Base-by-base conservation (phyloP, 2,113 vertebrate species). In the Toxostoma redivivum region DNA sequence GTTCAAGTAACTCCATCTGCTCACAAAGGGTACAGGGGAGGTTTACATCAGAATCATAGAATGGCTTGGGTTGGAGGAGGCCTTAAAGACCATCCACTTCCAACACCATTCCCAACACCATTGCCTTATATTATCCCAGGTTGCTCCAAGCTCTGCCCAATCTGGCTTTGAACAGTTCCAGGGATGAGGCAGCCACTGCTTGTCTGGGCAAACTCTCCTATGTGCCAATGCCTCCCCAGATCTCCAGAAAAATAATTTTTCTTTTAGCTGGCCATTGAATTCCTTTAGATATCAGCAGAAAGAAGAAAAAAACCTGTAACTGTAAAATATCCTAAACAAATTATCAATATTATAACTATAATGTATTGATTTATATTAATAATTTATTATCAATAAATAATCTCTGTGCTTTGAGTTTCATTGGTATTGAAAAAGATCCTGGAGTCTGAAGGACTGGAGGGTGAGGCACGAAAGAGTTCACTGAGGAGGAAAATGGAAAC, bases 1-100 rank as follows among this genome's bases (percentile, higher is more conserved):
- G 8, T 30, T 10, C 2, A 3, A 22, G 27, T 2, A 0, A 0
- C 9, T 74, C 15, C 12, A 3, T 19, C 19, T 58, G 16, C 42
- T 74, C 61, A 47, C 33, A 37, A 37, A 53, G 5, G 14, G 8
- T 4, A 4, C 10, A 6, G 11, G 6, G 10, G 20, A 33, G 5
- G 9, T 69, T 70, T 38, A 42, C 44, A 65, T 28, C 30, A 60
- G 33, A 58, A 14, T 47, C 11, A 47, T 0, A 33, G 35, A 42
- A 28, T 19, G 22, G 19, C 12, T 76, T 69, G 40, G 1, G 14
- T 60, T 76, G 61, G 20, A 47, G 35, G 6, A 17, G 9, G 13
- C 11, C 11, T 27, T 31, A 9, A 47, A 82, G 11, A 51, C 10
- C 24, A 25, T 10, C 14, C 38, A 2, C 24, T 54, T 70, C n/a